A percentile compares a stretch with the other conserved stretches of the same genome.
phyloP scores from a whole-genome alignment of 2,888 invertebrate species.

The Lasius platythorax region DNA sequence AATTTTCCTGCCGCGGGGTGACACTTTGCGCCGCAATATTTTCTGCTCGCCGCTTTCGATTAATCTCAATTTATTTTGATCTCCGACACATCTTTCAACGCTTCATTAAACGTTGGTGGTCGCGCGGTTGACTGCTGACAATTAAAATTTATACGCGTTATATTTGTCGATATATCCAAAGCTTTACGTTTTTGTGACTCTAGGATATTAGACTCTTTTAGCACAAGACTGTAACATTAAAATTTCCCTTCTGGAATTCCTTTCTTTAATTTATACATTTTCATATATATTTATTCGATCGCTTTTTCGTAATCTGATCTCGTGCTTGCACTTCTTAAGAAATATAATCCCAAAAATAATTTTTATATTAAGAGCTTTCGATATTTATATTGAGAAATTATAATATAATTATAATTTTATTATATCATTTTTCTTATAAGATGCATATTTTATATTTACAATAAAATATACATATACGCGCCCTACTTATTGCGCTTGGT shows the following conservation, averaged over 20 bases:
- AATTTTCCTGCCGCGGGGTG: not conserved
- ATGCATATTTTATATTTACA: too few species aligned
- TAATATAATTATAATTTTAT: not conserved
- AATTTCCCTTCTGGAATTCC: too few species aligned
- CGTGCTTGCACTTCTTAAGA: not conserved
- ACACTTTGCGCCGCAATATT: not conserved
- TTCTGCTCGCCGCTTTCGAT: slow-evolving; percentile 22
- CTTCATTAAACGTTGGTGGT: not conserved
- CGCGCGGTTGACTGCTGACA: not conserved
- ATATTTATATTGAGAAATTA: not conserved
- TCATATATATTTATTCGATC: not conserved
- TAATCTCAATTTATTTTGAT: slow-evolving; percentile 8
- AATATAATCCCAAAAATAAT: not conserved
- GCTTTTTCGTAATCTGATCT: not conserved
- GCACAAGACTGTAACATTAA: too few species aligned
- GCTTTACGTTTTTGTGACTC: not conserved
- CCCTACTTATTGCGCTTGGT: too few species aligned
- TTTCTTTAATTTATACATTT: not conserved
- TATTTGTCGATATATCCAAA: not conserved
- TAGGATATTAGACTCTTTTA: not conserved
- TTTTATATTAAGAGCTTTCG: not conserved
- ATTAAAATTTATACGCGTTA: not conserved
- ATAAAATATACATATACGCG: too few species aligned
- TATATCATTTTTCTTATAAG: not conserved
- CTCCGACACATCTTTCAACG: not conserved